Evolutionary conservation across 1,140 invertebrate genomes (phyloP), one percentile per base, ranked within the genome.

Genomic region (Ganaspis sp.): DNA sequence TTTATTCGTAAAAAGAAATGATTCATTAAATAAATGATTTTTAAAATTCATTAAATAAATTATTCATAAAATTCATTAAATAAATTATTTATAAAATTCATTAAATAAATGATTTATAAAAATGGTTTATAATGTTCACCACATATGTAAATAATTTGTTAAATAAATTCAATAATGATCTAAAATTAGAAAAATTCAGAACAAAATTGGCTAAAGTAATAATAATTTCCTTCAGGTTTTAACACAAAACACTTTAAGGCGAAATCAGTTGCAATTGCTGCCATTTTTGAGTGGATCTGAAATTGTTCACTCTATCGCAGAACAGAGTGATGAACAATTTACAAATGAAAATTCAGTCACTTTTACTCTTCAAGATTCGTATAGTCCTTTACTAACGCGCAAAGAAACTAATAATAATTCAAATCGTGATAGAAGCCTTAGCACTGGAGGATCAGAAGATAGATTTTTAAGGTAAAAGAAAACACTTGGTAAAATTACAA

Each of bases 261-360:
- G 90, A 58, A 90, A 91, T 74, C 89, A 89, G 76, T 80, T 91
- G 17, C 86, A 90, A 72, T 83, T 93, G 83, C 91, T 93, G 82
- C 93, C 94, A 17, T 95, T 94, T 88, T 88, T 93, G 81, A 94
- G 93, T 84, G 94, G 94, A 64, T 95, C 94, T 45, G 95, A 96
- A 86, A 95, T 96, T 23, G 96, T 96, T 0, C 95, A 96, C 90
- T 95, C 96, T 1, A 96, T 97, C 84, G 95, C 94, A 3, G 96
- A 97, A 90, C 95, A 96, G 85, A 95, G 94, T 19, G 95, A 96
- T 86, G 95, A 96, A 89, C 95, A 95, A 91, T 90, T 90, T 75
- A 80, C 85, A 70, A 88, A 89, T 79, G 90, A 91, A 73, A 91
- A 83, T 81, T 84, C 84, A 17, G 85, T 84, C 58, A 89, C 79